Evolutionary conservation across 2,888 invertebrate genomes (phyloP).

Genomic region (Chrysina gloriosa): DNA sequence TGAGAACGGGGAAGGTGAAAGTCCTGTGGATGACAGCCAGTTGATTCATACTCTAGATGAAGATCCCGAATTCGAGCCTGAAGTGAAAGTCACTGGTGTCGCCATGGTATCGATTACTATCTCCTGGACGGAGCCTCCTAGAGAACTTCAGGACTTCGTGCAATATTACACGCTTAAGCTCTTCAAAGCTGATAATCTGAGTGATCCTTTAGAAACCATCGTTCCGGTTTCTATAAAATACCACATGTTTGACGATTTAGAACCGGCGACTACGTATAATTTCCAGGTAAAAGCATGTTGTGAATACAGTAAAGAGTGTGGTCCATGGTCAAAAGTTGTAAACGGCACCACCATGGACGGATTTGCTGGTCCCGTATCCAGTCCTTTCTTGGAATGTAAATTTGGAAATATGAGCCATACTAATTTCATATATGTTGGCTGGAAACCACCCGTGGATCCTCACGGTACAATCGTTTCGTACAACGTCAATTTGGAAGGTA

Average conservation of each 20-base stretch:
- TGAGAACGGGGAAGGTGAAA: constrained; percentile 73
- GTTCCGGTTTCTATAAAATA: constrained; percentile 75
- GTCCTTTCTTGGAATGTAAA: constrained; percentile 75
- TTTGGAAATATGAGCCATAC: constrained; percentile 71
- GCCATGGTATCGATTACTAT: constrained; percentile 82
- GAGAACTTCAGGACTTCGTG: constrained; percentile 75
- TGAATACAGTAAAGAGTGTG: constrained; percentile 80
- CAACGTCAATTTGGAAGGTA: constrained; percentile 72
- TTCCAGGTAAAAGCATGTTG: constrained; percentile 87
- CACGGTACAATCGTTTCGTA: constrained; percentile 86
- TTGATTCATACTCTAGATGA: constrained; percentile 73
- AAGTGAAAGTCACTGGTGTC: constrained; percentile 79
- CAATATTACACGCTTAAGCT: constrained; percentile 81
- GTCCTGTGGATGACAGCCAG: constrained; percentile 68
- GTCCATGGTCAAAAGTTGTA: constrained; percentile 80
- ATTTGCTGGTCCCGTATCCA: constrained; percentile 78
- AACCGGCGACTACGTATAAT: constrained; percentile 83
- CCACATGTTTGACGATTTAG: constrained; percentile 82
- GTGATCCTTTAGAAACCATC: constrained; percentile 69
- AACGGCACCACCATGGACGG: constrained; percentile 89
- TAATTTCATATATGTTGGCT: constrained; percentile 76
- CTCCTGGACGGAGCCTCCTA: constrained; percentile 79
- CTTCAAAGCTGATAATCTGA: constrained; percentile 67
- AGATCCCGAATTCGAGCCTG: constrained; percentile 84
- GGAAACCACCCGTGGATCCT: constrained; percentile 79